A percentile compares a stretch with the other conserved stretches of the same genome.
These are phyloP conservation scores for Callinectes sapidus DNA, from an alignment of 2,888 invertebrate species.

Conservation along the genomic window DNA sequence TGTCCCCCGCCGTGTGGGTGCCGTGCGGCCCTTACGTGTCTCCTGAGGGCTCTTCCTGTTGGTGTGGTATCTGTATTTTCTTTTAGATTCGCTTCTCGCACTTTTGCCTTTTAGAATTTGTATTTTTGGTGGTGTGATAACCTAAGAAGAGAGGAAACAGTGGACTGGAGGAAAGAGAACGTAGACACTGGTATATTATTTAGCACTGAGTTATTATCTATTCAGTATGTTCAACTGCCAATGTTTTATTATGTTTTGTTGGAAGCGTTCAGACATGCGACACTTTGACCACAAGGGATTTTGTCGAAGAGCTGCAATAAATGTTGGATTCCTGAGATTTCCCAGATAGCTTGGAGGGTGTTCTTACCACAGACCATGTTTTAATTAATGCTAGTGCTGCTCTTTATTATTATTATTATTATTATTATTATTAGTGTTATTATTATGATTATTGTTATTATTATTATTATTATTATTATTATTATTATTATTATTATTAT, in stretches of 20 bases:
- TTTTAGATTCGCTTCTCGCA: neutral
- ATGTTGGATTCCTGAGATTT: no score
- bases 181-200: neutral
- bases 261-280: no score
- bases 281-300: no score
- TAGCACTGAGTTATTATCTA: neutral
- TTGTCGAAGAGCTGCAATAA: no score
- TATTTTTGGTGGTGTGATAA: neutral
- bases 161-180: neutral
- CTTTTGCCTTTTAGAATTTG: neutral
- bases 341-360: no score
- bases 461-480: neutral
- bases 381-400: no score
- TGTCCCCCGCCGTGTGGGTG: neutral
- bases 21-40: neutral
- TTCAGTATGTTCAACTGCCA: neutral
- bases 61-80: neutral
- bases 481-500: constrained; percentile 1
- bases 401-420: no score
- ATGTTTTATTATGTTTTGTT: no score
- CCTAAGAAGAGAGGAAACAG: neutral
- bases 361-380: no score
- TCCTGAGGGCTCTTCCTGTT: neutral
- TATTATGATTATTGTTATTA: neutral
- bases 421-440: no score